Evolutionary conservation across 1,140 invertebrate genomes (phyloP), one percentile per base, ranked within the genome.

Genomic region (Asbolus verrucosus): DNA sequence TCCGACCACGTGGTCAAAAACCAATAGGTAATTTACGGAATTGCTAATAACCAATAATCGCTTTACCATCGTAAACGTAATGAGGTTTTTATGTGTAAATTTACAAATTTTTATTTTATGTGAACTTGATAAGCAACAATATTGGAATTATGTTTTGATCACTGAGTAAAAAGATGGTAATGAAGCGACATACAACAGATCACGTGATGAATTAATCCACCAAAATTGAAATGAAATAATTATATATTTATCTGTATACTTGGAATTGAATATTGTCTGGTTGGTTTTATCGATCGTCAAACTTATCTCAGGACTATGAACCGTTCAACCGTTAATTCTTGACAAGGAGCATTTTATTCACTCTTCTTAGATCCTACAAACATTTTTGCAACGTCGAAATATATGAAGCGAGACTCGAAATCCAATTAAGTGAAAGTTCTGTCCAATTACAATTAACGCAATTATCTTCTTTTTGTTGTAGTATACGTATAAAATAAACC

Each of bases 381-480:
- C 3, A 36, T 36, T 36, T 41, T 15, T 41, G 39, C 39, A 4
- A n/a, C 14, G 43, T 21, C 2, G 2, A 18, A 50, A 50, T 19
- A n/a, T 14, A 50, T 13, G 15, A 50, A 50, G 18, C 43, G 19
- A 19, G 19, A 50, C 43, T 50, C 19, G 16, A 50, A 50, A 50
- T 50, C 8, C 43, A 50, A 50, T 50, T 50, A 50, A 50, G 43
- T 50, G 43, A 50, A 50, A 50, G 43, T 50, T n/a, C 43, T 9
- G 43, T 50, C 19, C 15, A 24, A 21, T 19, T 46, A 14, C 41
- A 46, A 46, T 46, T 46, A 46, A 19, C 14, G 4, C 41, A 41
- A 41, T 46, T 19, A 46, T 19, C 14, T 19, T 9, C n/a, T 54
- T 27, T 54, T 54, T 3, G 15, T 24, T 14, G 39, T 43, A 43